These are phyloP conservation scores for Dipus sagitta DNA, from an alignment of 2,797 vertebrate species.

Conservation along the genomic window DNA sequence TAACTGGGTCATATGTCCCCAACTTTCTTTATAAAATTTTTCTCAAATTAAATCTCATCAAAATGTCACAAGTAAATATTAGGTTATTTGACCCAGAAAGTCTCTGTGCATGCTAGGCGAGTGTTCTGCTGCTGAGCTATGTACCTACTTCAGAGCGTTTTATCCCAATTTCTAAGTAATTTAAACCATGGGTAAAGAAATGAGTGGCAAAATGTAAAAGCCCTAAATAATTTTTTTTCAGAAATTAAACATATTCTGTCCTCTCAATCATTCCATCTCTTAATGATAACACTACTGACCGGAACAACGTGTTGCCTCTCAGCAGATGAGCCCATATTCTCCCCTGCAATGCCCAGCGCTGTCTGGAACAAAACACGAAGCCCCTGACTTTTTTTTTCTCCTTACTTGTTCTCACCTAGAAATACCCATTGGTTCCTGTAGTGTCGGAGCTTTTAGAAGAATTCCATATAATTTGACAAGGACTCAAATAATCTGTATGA, in stretches of 20 bases:
- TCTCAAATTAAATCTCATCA: neutral
- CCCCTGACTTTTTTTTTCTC: neutral
- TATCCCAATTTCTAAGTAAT: neutral
- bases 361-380: neutral
- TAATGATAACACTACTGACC: neutral
- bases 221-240: neutral
- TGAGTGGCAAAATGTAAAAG: neutral
- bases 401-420: neutral
- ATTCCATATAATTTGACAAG: conserved; percentile 9
- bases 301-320: neutral
- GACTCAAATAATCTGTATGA: neutral
- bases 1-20: neutral
- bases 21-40: neutral
- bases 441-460: neutral
- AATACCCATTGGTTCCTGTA: neutral
- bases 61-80: too few relatives aligned
- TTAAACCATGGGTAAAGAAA: neutral
- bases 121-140: neutral
- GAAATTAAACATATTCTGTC: neutral
- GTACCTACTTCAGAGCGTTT: neutral
- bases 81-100: neutral
- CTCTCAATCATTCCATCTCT: neutral
- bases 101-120: neutral
- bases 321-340: neutral
- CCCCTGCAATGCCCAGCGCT: neutral